A percentile compares a stretch with the other conserved stretches of the same genome.
phyloP scores from a whole-genome alignment of 2,113 vertebrate genomes.

The Holacanthus passer region DNA sequence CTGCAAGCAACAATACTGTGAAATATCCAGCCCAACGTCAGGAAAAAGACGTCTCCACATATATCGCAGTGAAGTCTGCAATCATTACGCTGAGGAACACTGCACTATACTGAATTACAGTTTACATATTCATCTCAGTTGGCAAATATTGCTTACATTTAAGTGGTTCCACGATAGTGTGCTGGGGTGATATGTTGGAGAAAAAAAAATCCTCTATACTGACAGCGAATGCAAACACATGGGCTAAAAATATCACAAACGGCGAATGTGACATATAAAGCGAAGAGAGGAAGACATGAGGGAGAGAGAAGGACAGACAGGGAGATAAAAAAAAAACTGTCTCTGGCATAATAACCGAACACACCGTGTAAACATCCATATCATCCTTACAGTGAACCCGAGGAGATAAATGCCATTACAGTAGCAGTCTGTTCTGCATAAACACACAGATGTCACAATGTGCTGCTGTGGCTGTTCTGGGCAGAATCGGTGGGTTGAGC shows the following conservation, averaged over 20 bases:
- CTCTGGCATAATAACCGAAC: slow-evolving; percentile 30
- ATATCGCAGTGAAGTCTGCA: background rate
- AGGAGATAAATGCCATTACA: slow-evolving; percentile 51
- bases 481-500: slow-evolving; percentile 37
- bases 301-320: background rate
- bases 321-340: slow-evolving; percentile 13
- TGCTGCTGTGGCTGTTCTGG: slow-evolving; percentile 46
- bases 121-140: slow-evolving; percentile 34
- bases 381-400: slow-evolving; percentile 40
- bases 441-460: slow-evolving; percentile 54
- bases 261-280: slow-evolving; percentile 37
- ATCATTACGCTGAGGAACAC: slow-evolving; percentile 24
- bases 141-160: slow-evolving; percentile 42
- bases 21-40: slow-evolving; percentile 26
- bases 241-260: slow-evolving; percentile 57
- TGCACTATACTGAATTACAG: slow-evolving; percentile 47
- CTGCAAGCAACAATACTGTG: slow-evolving; percentile 18
- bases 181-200: slow-evolving; percentile 18
- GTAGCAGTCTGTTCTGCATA: slow-evolving; percentile 37
- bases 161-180: slow-evolving; percentile 32
- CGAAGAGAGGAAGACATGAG: slow-evolving; percentile 10
- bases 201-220: slow-evolving; percentile 22
- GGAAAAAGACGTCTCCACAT: slow-evolving; percentile 22
- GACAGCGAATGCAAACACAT: slow-evolving; percentile 45
- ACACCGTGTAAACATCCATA: slow-evolving; percentile 44